Base-by-base conservation (phyloP, 2,113 vertebrate species). In the Ceyx margarethae region DNA sequence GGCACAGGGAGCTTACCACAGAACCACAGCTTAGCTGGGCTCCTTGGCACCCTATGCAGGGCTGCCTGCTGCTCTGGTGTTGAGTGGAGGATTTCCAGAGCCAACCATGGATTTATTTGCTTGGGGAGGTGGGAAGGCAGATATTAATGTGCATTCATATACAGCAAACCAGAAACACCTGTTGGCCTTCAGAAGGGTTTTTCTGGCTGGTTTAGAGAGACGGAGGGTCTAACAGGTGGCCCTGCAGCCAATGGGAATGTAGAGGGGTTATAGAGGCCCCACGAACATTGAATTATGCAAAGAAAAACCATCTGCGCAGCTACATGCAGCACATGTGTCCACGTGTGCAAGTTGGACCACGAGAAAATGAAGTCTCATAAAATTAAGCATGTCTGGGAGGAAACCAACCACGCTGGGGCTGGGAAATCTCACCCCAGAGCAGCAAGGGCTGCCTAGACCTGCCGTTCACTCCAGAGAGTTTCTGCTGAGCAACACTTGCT, bases 131-230 rank as follows among this genome's bases (percentile, higher is more conserved):
- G 1, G 71, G 50, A 57, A 37, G 75, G 67, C 4, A 53, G 50
- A 26, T 64, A 20, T 66, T 67, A 29, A 43, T 15, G 17, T 2
- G 56, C 46, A 15, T 35, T 46, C 92, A 40, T 1, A 3, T 5
- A 20, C 31, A 4, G 10, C 89, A 94, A 94, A 95, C 64, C 7
- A 80, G 76, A 95, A 95, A 60, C 82, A 91, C 85, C 90, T 71
- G 82, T 48, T 81, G 90, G 93, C 73, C 60, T 66, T 45, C 87
- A 13, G 6, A 81, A 9, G 9, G 1, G 10, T 3, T 7, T 9
- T 50, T 57, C 76, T 85, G 94, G 91, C 87, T 37, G 42, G 29
- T 4, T 74, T 40, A 4, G 26, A 37, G 56, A 58, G 46, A 33
- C 28, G 0, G 1, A 14, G 58, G 79, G 81, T n/a, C 46, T 16